Evolutionary conservation across 2,888 invertebrate genomes (phyloP), one percentile per base, ranked within the genome.

Genomic region (Thereva nobilitata): DNA sequence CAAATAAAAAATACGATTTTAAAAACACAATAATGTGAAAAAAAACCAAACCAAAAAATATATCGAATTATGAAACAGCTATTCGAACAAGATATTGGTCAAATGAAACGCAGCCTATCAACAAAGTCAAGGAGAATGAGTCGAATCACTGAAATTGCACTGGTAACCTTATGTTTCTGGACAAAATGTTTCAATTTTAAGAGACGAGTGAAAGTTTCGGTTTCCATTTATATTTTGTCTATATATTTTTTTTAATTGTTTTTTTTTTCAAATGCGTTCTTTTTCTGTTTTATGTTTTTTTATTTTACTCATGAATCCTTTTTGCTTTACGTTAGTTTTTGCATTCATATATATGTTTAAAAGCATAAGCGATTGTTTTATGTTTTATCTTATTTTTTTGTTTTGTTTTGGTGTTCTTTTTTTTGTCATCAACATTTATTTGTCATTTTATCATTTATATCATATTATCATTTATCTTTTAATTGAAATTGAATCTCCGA

Each of bases 21-120:
- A 61, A 41, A 64, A 64, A 10, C 57, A 67, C 67, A 55, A n/a
- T n/a, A 40, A 40, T 57, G 55, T 44, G 50, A 59, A 67, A 67
- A 64, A 37, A 54, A 61, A 67, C 61, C 52, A 59, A 6, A 50
- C 67, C 45, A 45, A 64, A 47, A 54, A 67, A 56, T 61, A 53
- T 67, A 66, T 57, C 68, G 65, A 70, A 67, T 67, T 64, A 64
- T 47, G 59, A 50, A 50, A 61, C 86, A 91, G 89, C 85, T 92
- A 77, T 93, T 92, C 89, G 92, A 93, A 85, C 91, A 92, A 85
- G 91, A 93, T 82, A 91, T 93, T 84, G 87, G 87, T 79, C 90
- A 91, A 78, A 85, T 93, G 82, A 93, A 92, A 86, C 87, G 87
- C 82, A 89, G 90, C 76, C 85, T 92, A 74, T 89, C 91, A 74